phyloP scores from a whole-genome alignment of 2,888 invertebrate species.

The Cybosia mesomella region DNA sequence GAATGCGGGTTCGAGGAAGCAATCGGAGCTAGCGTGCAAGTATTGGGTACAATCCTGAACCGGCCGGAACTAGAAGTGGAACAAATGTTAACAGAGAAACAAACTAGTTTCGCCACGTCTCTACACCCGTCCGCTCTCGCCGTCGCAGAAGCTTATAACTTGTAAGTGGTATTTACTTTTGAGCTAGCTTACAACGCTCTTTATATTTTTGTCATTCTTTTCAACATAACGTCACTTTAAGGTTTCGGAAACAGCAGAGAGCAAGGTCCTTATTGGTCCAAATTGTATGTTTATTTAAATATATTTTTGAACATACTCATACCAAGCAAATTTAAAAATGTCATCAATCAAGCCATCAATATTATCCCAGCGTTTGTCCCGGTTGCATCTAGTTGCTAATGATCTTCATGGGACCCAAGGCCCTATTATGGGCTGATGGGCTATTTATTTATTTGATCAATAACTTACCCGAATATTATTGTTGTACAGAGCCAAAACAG shows the following conservation, averaged over 20 bases:
- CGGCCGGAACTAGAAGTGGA: conserved; percentile 69
- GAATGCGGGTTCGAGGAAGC: conserved; percentile 81
- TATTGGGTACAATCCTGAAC: conserved; percentile 73
- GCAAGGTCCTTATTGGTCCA: no score
- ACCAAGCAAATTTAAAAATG: no score
- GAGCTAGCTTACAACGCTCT: background rate
- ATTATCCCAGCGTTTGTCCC: no score
- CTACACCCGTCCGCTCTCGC: conserved; percentile 73
- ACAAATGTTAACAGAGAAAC: conserved; percentile 60
- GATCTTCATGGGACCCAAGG: no score
- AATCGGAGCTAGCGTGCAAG: conserved; percentile 62
- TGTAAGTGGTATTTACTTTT: conserved; percentile 63
- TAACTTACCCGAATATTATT: conserved; percentile 18
- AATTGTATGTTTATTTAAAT: no score
- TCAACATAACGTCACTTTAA: background rate
- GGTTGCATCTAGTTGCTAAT: no score
- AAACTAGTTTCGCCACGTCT: conserved; percentile 46
- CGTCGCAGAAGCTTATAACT: conserved; percentile 71
- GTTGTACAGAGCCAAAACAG: conserved; percentile 68
- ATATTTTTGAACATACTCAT: no score
- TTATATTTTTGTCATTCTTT: background rate
- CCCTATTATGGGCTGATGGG: no score
- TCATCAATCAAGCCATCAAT: no score
- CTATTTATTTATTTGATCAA: no score
- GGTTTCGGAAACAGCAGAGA: no score